These are phyloP conservation scores for Lutraria lutraria DNA, from an alignment of 2,888 invertebrate species.

Conservation along the genomic window DNA sequence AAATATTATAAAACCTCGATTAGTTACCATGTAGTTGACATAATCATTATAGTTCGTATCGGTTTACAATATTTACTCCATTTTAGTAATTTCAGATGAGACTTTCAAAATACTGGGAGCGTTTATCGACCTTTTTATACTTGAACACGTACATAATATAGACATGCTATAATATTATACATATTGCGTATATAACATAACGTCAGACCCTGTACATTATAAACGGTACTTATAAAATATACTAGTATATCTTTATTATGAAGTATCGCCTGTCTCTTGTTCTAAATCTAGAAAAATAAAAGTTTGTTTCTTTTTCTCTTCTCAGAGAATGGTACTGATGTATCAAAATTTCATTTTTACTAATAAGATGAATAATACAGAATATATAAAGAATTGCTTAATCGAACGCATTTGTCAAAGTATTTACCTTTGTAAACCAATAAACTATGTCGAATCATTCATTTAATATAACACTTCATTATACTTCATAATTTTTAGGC, in stretches of 20 bases:
- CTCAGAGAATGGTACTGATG: neutral
- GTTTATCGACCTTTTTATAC: no score
- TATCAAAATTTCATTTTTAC: neutral
- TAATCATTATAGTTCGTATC: no score
- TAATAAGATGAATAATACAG: neutral
- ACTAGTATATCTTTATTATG: neutral
- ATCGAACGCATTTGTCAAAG: neutral
- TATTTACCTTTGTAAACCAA: neutral
- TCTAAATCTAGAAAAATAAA: neutral
- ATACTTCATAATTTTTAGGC: neutral
- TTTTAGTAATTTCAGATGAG: no score
- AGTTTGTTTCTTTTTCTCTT: neutral
- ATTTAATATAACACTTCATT: neutral
- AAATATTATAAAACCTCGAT: no score
- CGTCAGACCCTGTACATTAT: no score
- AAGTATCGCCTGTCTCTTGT: neutral
- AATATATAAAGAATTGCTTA: neutral
- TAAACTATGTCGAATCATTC: neutral
- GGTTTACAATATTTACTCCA: no score
- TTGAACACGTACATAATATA: no score
- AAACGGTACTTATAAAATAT: no score
- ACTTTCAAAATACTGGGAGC: no score
- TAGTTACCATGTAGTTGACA: no score
- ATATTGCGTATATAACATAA: no score
- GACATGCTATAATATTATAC: no score